Conservation (phyloP, 1,140 invertebrate genomes). For the Ephestia elutella region DNA sequence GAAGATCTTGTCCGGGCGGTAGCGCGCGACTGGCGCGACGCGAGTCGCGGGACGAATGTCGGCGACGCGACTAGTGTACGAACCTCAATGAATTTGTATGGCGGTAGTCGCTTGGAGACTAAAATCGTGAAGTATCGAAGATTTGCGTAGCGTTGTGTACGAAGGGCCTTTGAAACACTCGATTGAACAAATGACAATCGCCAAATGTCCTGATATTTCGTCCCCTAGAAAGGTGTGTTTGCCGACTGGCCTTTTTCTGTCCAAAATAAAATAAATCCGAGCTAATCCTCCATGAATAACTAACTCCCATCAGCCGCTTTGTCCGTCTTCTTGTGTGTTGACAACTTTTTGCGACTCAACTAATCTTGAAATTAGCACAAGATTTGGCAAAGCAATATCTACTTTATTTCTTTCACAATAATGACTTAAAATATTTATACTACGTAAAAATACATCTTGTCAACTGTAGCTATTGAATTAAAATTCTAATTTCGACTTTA, state of each 20-base stretch:
- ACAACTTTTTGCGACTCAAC: slow-evolving; percentile 5
- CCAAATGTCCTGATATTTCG: not conserved
- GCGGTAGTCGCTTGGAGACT: too few relatives aligned
- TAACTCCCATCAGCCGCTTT: slow-evolving; percentile 9
- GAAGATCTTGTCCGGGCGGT: too few relatives aligned
- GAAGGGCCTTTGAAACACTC: not conserved
- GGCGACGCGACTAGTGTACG: too few relatives aligned
- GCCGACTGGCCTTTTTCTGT: slow-evolving; percentile 5
- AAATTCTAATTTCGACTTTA: not conserved
- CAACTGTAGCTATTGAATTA: not conserved
- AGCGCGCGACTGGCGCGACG: too few relatives aligned
- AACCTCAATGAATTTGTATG: too few relatives aligned
- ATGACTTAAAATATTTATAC: not conserved
- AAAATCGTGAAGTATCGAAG: too few relatives aligned
- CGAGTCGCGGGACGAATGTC: too few relatives aligned
- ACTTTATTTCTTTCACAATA: not conserved
- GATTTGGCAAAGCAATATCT: not conserved
- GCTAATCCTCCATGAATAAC: slow-evolving; percentile 9
- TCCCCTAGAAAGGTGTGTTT: slow-evolving; percentile 9
- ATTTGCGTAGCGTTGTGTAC: too few relatives aligned
- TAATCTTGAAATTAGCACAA: not conserved
- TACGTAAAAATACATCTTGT: not conserved
- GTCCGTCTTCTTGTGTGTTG: slow-evolving; percentile 2
- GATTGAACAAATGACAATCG: not conserved
- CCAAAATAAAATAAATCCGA: slow-evolving; percentile 8